phyloP scores from a whole-genome alignment of 2,888 invertebrate genomes.

The Agrotis puta region DNA sequence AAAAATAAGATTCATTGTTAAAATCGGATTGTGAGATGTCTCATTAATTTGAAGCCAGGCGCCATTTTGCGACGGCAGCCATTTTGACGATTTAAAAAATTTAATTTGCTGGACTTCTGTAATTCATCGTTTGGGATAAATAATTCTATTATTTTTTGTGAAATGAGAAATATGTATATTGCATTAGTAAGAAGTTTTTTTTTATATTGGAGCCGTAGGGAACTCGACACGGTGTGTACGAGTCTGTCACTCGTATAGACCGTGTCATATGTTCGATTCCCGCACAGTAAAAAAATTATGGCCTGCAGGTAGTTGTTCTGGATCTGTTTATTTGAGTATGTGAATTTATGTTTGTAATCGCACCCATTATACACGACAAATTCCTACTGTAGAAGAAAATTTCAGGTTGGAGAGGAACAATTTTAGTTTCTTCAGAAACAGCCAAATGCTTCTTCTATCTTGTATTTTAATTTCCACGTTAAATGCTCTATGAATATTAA shows the following conservation, averaged over 20 bases:
- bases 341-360: too few species aligned
- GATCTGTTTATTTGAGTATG: too few species aligned
- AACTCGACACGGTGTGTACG: too few species aligned
- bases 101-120: neutral
- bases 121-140: constrained; percentile 6
- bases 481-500: neutral
- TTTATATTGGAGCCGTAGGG: too few species aligned
- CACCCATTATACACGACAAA: neutral
- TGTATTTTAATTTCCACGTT: neutral
- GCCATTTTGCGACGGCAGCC: constrained; percentile 10
- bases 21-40: constrained; percentile 48
- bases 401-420: too few species aligned
- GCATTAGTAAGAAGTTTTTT: neutral
- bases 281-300: too few species aligned
- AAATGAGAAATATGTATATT: neutral
- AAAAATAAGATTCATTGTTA: constrained; percentile 64
- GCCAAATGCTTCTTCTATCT: neutral
- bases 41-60: constrained; percentile 48
- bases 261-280: too few species aligned
- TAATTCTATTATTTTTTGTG: neutral
- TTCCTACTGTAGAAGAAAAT: neutral
- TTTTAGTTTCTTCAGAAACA: neutral
- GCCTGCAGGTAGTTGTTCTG: too few species aligned
- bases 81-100: constrained; percentile 13
- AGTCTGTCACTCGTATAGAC: too few species aligned